These are phyloP conservation scores for Acrocephalus arundinaceus DNA, from an alignment of 2,113 vertebrate species.

Conservation along the genomic window DNA sequence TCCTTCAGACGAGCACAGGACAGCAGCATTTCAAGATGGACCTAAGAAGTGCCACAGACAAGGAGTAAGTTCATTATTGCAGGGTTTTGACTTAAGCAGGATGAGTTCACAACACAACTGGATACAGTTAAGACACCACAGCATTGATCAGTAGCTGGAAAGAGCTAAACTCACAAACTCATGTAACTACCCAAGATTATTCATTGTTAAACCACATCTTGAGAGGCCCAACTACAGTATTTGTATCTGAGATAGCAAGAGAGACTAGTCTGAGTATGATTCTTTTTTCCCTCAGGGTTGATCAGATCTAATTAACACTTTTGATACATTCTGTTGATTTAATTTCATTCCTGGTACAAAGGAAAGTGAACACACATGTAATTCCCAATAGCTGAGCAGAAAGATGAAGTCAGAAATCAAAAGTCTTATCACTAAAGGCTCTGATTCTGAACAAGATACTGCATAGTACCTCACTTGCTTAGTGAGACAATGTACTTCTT, in stretches of 20 bases:
- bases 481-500: not conserved
- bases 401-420: not conserved
- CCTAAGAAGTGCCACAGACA: not conserved
- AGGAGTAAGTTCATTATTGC: not conserved
- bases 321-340: not conserved
- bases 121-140: not conserved
- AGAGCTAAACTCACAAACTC: not conserved
- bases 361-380: not conserved
- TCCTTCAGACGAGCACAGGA: not conserved
- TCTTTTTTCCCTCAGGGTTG: not conserved
- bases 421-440: not conserved
- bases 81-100: not conserved
- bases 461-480: not conserved
- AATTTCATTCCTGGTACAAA: not conserved
- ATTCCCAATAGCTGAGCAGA: not conserved
- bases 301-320: not conserved
- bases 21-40: not conserved
- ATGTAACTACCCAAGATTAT: not conserved
- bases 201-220: not conserved
- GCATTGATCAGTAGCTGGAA: not conserved
- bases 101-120: not conserved
- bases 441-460: not conserved
- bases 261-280: not conserved
- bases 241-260: not conserved
- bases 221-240: not conserved